Evolutionary conservation across 1,140 invertebrate species (phyloP).

Genomic region (Heliconius eleuchia): DNA sequence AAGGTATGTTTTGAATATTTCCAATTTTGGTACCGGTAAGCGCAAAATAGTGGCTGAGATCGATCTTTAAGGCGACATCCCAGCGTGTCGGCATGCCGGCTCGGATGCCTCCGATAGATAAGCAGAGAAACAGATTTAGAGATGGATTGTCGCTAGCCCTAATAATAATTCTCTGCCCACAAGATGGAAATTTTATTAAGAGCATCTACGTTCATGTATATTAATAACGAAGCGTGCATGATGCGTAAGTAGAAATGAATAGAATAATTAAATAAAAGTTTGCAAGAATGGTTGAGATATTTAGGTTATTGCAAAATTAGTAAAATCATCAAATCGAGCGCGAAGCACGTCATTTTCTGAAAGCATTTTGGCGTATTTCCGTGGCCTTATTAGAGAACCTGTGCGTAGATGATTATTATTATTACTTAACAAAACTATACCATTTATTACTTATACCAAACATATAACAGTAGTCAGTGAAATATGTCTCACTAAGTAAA

Average conservation of each 20-base stretch:
- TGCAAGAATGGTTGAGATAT: too few species aligned
- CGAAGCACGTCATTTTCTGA: too few species aligned
- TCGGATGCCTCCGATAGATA: slow-evolving; percentile 68
- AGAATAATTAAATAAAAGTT: too few species aligned
- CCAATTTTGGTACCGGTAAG: slow-evolving; percentile 26
- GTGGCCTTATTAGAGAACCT: too few species aligned
- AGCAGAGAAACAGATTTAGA: slow-evolving; percentile 48
- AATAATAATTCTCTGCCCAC: slow-evolving; percentile 50
- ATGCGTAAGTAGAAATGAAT: too few species aligned
- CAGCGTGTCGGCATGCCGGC: slow-evolving; percentile 64
- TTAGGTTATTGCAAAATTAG: too few species aligned
- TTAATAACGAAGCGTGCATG: slow-evolving; percentile 18
- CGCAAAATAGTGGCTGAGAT: slow-evolving; percentile 58
- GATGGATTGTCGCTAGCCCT: slow-evolving; percentile 53
- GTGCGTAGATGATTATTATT: too few species aligned
- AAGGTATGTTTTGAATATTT: slow-evolving; percentile 24
- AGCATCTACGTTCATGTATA: slow-evolving; percentile 40
- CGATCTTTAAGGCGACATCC: slow-evolving; percentile 49
- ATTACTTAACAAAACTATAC: too few species aligned
- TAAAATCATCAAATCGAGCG: too few species aligned
- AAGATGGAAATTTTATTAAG: slow-evolving; percentile 44
- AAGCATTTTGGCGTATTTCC: too few species aligned
- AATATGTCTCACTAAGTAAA: not conserved
- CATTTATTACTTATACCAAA: too few species aligned
- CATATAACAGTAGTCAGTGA: not conserved